Conservation (phyloP, 2,888 invertebrate genomes). For the Lymantria monacha region DNA sequence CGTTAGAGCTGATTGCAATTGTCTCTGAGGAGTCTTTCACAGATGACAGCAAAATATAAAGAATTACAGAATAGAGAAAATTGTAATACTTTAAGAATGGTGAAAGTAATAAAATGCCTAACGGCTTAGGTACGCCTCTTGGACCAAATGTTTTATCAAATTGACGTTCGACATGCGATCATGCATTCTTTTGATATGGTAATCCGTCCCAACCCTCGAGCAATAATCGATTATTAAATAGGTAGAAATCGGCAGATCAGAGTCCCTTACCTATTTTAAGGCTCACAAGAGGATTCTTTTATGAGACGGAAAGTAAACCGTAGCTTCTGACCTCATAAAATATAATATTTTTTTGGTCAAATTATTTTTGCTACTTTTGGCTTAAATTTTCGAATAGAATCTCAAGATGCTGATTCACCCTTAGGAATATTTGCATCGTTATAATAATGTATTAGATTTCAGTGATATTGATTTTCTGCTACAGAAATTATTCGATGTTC, state of each 20-base stretch:
- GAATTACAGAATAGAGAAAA: slow-evolving; percentile 8
- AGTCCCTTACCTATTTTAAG: slow-evolving; percentile 53
- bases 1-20: no score
- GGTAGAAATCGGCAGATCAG: slow-evolving; percentile 65
- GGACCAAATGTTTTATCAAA: slow-evolving; percentile 66
- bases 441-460: no score
- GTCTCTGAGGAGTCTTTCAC: slow-evolving; percentile 17
- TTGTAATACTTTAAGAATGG: slow-evolving; percentile 28
- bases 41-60: slow-evolving; percentile 24
- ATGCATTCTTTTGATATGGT: slow-evolving; percentile 78
- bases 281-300: slow-evolving; percentile 61
- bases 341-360: slow-evolving; percentile 31
- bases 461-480: no score
- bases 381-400: no score
- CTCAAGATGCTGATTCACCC: no score
- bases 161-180: slow-evolving; percentile 68
- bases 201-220: slow-evolving; percentile 63
- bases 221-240: slow-evolving; percentile 78
- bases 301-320: slow-evolving; percentile 54
- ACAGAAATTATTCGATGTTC: no score
- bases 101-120: slow-evolving; percentile 47
- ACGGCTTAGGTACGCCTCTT: slow-evolving; percentile 45
- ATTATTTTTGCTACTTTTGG: slow-evolving; percentile 16
- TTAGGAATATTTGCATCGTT: no score
- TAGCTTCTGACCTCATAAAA: slow-evolving; percentile 37